These are phyloP conservation scores for Paradisaea rubra DNA, from an alignment of 2,113 vertebrate species.

Conservation along the genomic window DNA sequence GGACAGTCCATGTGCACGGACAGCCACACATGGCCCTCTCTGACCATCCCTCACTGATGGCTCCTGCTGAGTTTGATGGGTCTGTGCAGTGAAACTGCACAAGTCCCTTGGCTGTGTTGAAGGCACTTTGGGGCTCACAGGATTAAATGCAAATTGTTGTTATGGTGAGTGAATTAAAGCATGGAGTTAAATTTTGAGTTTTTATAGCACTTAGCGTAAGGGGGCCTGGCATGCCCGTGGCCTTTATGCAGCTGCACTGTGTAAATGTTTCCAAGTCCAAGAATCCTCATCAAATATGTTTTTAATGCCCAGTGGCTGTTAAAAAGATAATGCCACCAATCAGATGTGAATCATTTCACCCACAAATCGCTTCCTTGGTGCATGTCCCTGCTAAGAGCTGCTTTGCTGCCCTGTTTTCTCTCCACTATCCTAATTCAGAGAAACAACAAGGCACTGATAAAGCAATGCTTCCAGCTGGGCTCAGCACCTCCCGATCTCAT, in stretches of 20 bases:
- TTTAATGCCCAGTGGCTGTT: background rate
- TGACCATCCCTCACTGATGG: background rate
- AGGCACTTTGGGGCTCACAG: background rate
- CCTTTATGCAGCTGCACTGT: background rate
- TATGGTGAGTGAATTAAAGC: conserved; percentile 22
- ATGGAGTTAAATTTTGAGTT: conserved; percentile 6
- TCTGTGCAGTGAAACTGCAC: background rate
- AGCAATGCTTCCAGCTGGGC: background rate
- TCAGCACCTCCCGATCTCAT: background rate
- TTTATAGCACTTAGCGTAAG: conserved; percentile 3
- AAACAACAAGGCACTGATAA: background rate
- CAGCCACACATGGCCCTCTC: background rate
- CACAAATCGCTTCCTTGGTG: background rate
- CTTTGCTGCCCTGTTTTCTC: conserved; percentile 3
- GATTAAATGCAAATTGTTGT: conserved; percentile 13
- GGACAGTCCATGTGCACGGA: background rate
- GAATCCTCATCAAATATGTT: background rate
- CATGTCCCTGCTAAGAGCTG: background rate
- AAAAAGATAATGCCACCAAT: background rate
- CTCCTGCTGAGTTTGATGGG: background rate
- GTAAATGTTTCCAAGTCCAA: conserved; percentile 6
- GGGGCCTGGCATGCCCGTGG: background rate
- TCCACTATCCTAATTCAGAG: background rate
- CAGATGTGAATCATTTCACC: background rate
- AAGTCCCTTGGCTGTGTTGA: background rate